Conservation (phyloP, 2,113 vertebrate genomes). For the Epinephelus moara region DNA sequence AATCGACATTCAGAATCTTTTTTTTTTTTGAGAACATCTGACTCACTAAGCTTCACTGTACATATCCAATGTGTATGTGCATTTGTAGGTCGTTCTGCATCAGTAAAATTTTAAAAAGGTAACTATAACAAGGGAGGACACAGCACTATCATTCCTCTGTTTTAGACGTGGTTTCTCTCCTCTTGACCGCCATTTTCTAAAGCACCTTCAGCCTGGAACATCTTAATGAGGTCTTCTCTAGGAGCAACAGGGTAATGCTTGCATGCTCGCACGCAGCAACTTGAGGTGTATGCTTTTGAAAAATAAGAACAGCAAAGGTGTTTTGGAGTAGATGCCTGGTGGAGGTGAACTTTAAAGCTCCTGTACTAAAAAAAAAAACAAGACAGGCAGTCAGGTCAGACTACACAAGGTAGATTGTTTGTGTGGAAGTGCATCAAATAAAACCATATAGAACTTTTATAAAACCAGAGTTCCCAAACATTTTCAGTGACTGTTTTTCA, state of each 20-base stretch:
- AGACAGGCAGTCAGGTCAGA: neutral
- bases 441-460: neutral
- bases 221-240: constrained; percentile 25
- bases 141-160: neutral
- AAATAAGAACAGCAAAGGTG: neutral
- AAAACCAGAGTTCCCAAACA: no score
- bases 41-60: no score
- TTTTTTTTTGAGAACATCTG: neutral
- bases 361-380: neutral
- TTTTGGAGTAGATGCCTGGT: neutral
- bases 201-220: constrained; percentile 3
- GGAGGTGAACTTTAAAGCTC: neutral
- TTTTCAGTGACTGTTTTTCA: no score
- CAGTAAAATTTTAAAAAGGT: no score
- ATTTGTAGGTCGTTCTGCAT: no score
- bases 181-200: constrained; percentile 2
- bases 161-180: neutral
- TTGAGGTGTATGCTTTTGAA: constrained; percentile 2
- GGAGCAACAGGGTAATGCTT: constrained; percentile 12
- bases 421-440: neutral
- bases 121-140: no score
- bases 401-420: neutral
- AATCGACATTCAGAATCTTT: neutral
- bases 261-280: neutral
- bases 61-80: no score